Evolutionary conservation across 2,888 invertebrate species (phyloP).

Genomic region (Antitype chi): DNA sequence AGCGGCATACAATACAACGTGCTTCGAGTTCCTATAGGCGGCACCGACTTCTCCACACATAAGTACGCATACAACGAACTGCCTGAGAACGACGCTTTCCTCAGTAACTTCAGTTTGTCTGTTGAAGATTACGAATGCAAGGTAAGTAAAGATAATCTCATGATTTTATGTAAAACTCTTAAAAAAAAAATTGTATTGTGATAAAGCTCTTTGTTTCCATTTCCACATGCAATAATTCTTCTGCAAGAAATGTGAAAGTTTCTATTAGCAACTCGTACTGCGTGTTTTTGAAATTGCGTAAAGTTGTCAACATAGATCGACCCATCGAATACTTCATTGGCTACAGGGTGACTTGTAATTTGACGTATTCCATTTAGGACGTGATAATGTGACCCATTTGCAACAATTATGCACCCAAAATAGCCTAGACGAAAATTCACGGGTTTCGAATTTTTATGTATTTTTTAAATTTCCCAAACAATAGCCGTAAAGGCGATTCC

Average conservation of each 20-base stretch:
- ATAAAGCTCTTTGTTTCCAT: background rate
- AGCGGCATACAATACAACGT: slow-evolving; percentile 94
- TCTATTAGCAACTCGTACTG: background rate
- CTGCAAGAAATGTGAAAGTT: background rate
- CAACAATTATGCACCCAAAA: too few species aligned
- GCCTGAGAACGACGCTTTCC: slow-evolving; percentile 84
- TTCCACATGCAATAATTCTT: background rate
- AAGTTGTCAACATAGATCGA: background rate
- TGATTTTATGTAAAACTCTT: background rate
- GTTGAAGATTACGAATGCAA: slow-evolving; percentile 92
- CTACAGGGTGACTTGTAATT: too few species aligned
- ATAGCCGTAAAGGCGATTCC: too few species aligned
- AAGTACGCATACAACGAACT: slow-evolving; percentile 93
- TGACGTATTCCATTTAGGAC: too few species aligned
- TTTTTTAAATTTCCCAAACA: too few species aligned
- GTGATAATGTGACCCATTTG: too few species aligned
- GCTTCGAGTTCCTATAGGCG: slow-evolving; percentile 94
- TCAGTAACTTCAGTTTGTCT: slow-evolving; percentile 91
- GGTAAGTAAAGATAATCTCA: slow-evolving; percentile 77
- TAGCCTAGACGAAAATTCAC: too few species aligned
- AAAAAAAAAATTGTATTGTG: background rate
- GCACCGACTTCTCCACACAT: slow-evolving; percentile 94
- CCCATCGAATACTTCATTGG: too few species aligned
- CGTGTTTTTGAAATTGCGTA: background rate
- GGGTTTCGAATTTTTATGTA: too few species aligned